Evolutionary conservation across 1,140 invertebrate genomes (phyloP).

Genomic region (Drosophila parabipectinata): DNA sequence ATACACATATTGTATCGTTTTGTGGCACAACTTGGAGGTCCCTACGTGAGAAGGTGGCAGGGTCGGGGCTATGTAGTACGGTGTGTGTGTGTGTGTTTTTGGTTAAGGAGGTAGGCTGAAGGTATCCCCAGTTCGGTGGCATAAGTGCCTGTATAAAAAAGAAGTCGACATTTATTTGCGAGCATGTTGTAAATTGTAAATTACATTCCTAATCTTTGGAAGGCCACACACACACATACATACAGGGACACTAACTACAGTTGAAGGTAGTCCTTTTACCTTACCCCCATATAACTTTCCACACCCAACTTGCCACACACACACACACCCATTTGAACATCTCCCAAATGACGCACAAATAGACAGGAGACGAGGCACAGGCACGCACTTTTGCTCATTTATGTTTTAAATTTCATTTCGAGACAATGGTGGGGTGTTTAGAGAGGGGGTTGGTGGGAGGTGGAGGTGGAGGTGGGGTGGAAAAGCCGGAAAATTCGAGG

Average conservation of each 20-base stretch:
- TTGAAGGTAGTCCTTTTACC: constrained; percentile 31
- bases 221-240: constrained; percentile 30
- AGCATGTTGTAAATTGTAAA: constrained; percentile 83
- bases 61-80: neutral
- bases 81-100: constrained; percentile 3
- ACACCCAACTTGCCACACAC: neutral
- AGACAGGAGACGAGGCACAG: constrained; percentile 49
- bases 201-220: constrained; percentile 81
- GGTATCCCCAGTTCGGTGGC: constrained; percentile 22
- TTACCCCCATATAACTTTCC: constrained; percentile 15
- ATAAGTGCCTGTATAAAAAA: constrained; percentile 81
- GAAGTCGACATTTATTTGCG: constrained; percentile 82
- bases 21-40: constrained; percentile 47
- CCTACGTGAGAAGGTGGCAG: constrained; percentile 32
- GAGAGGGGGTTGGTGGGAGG: too few species aligned
- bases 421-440: constrained; percentile 39
- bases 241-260: constrained; percentile 50
- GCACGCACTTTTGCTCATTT: constrained; percentile 80
- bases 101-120: neutral
- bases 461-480: neutral
- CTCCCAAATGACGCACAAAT: constrained; percentile 52
- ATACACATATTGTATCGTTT: constrained; percentile 81
- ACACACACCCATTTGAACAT: neutral
- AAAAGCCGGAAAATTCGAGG: constrained; percentile 5
- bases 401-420: constrained; percentile 79